phyloP scores from a whole-genome alignment of 2,797 vertebrate genomes.

The Leptoclinus maculatus region DNA sequence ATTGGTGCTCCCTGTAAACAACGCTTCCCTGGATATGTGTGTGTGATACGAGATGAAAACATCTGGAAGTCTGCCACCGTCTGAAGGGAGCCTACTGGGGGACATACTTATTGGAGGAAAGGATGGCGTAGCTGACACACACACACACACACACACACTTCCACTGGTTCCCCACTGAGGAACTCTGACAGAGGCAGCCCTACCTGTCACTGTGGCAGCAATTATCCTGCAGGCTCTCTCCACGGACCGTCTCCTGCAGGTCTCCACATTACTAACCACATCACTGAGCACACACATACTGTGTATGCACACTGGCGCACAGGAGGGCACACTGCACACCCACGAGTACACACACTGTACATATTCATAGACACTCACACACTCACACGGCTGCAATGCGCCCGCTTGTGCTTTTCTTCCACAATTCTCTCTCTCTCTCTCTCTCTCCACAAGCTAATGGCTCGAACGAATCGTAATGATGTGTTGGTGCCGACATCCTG shows the following conservation, averaged over 20 bases:
- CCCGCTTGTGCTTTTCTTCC: conserved; percentile 61
- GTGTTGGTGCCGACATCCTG: conserved; percentile 77
- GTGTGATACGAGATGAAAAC: conserved; percentile 73
- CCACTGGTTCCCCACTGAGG: conserved; percentile 68
- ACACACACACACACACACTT: conserved; percentile 13
- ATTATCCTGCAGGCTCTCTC: conserved; percentile 84
- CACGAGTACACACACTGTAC: conserved; percentile 54
- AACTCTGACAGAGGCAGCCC: conserved; percentile 79
- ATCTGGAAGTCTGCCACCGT: conserved; percentile 75
- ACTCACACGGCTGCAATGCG: conserved; percentile 2
- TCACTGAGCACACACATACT: conserved; percentile 70
- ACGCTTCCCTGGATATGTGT: conserved; percentile 39
- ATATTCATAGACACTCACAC: conserved; percentile 40
- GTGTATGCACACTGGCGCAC: conserved; percentile 61
- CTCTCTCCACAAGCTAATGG: conserved; percentile 68
- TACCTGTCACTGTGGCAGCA: conserved; percentile 86
- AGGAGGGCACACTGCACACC: conserved; percentile 52
- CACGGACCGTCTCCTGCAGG: conserved; percentile 79
- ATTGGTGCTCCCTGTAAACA: conserved; percentile 33
- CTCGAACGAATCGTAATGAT: conserved; percentile 67
- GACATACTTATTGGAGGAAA: conserved; percentile 63
- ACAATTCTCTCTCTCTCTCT: conserved; percentile 59
- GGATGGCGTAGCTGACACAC: conserved; percentile 47
- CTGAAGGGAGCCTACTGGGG: conserved; percentile 71
- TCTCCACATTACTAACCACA: conserved; percentile 82